phyloP scores from a whole-genome alignment of 2,797 vertebrate genomes.

The Lindbergichthys nudifrons region DNA sequence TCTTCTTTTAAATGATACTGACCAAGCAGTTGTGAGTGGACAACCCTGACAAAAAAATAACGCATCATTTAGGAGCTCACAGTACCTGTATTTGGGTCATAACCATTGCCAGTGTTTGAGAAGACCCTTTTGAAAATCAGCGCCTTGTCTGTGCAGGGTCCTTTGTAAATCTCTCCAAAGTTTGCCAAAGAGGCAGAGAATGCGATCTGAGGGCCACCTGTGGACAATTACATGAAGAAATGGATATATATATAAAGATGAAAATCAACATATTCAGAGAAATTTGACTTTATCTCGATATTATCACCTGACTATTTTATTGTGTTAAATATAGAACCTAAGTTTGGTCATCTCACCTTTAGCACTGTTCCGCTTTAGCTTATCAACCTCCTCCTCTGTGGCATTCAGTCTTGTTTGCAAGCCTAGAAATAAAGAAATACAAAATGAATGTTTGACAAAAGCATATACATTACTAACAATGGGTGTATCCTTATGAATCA shows the following conservation, averaged over 20 bases:
- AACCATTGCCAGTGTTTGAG: slow-evolving; percentile 45
- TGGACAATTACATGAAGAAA: background rate
- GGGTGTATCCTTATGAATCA: background rate
- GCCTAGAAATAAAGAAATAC: slow-evolving; percentile 9
- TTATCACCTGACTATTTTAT: background rate
- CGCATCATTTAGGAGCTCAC: background rate
- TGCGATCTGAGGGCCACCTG: slow-evolving; percentile 21
- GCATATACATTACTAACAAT: background rate
- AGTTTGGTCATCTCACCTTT: slow-evolving; percentile 75
- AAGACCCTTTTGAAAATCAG: slow-evolving; percentile 58
- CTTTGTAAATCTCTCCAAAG: slow-evolving; percentile 37
- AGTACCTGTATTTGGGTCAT: slow-evolving; percentile 47
- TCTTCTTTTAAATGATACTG: background rate
- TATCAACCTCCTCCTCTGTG: slow-evolving; percentile 14
- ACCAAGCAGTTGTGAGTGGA: background rate
- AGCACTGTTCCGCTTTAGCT: slow-evolving; percentile 49
- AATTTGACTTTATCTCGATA: background rate
- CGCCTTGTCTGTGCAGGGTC: slow-evolving; percentile 41
- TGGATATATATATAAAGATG: background rate
- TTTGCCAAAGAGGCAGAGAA: slow-evolving; percentile 54
- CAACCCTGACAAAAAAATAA: background rate
- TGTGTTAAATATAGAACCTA: background rate
- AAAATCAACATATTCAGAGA: background rate
- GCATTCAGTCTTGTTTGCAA: slow-evolving; percentile 23
- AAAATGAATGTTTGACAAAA: background rate